A percentile compares a stretch with the other conserved stretches of the same genome.
Conservation (phyloP, 92 coral and sea anemone genomes). For the Plumapathes pennacea region DNA sequence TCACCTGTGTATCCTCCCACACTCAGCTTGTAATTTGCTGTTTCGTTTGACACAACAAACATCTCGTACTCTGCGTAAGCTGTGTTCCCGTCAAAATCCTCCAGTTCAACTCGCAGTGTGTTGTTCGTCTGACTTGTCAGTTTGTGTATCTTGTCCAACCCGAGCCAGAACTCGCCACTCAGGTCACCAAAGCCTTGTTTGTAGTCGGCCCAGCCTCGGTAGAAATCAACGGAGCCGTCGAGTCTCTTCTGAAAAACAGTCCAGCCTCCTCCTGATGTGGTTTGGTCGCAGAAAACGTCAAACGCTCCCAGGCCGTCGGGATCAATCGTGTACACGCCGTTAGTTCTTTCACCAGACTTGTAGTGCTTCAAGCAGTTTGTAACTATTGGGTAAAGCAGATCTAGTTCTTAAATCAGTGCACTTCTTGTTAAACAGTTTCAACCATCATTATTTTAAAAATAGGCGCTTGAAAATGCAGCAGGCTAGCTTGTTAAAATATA, state of each 20-base stretch:
- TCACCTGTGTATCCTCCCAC: constrained; percentile 11
- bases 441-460: no score
- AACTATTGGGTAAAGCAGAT: no score
- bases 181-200: constrained; percentile 20
- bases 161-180: constrained; percentile 23
- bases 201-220: constrained; percentile 24
- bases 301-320: background rate
- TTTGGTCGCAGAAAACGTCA: constrained; percentile 6
- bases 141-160: constrained; percentile 11
- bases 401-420: no score
- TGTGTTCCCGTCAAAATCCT: constrained; percentile 18
- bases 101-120: constrained; percentile 4
- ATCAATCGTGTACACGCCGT: background rate
- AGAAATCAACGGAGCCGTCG: constrained; percentile 12
- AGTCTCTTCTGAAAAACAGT: constrained; percentile 15
- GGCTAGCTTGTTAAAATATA: no score
- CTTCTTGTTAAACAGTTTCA: no score
- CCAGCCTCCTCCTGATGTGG: constrained; percentile 10
- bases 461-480: no score
- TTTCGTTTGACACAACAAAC: background rate
- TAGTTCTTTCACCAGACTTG: background rate
- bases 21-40: constrained; percentile 1
- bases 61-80: constrained; percentile 8
- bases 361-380: constrained; percentile 1
- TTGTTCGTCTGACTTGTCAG: constrained; percentile 3